These are phyloP conservation scores for Cyclina sinensis DNA, from an alignment of 1,140 invertebrate species.

Conservation along the genomic window DNA sequence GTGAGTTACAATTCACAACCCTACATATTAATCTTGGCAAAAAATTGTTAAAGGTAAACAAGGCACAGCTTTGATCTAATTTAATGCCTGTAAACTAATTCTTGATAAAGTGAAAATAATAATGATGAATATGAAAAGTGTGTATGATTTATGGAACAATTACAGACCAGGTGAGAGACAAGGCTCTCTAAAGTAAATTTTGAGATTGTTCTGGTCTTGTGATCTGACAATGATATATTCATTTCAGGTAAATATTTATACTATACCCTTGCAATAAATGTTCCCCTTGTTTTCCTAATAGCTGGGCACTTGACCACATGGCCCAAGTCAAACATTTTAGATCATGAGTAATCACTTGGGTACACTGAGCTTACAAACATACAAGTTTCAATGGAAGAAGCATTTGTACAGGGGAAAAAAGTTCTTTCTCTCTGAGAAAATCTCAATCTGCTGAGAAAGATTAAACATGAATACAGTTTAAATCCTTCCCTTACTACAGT, in stretches of 20 bases:
- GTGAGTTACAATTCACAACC: too few relatives aligned
- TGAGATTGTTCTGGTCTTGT: conserved; percentile 14
- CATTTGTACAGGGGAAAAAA: too few relatives aligned
- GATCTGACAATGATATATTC: conserved; percentile 51
- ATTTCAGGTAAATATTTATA: conserved; percentile 59
- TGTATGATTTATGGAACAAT: conserved; percentile 51
- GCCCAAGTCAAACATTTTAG: conserved; percentile 15
- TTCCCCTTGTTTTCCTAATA: conserved; percentile 33
- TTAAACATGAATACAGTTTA: too few relatives aligned
- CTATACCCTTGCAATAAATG: conserved; percentile 51
- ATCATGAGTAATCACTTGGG: too few relatives aligned
- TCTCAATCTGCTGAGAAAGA: too few relatives aligned
- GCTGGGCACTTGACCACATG: conserved; percentile 60
- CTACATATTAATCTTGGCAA: too few relatives aligned
- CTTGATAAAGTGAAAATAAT: conserved; percentile 46
- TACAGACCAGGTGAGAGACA: conserved; percentile 52
- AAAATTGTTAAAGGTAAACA: neutral
- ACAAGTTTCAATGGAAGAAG: too few relatives aligned
- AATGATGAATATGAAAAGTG: conserved; percentile 59
- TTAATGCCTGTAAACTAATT: conserved; percentile 20
- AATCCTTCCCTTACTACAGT: too few relatives aligned
- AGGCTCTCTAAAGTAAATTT: conserved; percentile 16
- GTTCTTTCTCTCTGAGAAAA: too few relatives aligned
- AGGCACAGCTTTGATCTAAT: conserved; percentile 42
- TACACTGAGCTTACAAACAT: too few relatives aligned